phyloP scores from a whole-genome alignment of 2,113 vertebrate genomes.

The Alligator mississippiensis region DNA sequence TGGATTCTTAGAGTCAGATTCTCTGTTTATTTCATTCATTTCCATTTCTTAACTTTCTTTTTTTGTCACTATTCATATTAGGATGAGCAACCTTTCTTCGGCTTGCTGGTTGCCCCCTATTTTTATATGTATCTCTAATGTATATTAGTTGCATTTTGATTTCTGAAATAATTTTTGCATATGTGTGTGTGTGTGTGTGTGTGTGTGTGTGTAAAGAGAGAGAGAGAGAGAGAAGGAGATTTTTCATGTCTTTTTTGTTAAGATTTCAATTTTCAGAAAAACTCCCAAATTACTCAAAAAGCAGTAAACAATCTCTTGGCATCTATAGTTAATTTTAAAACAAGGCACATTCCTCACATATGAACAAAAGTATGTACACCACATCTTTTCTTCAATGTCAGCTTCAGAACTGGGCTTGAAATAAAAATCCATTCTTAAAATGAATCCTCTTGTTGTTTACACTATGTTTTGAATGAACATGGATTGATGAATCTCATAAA shows the following conservation, averaged over 20 bases:
- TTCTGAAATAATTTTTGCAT: neutral
- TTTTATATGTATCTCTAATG: neutral
- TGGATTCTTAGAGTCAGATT: neutral
- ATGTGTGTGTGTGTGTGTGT: too few species aligned
- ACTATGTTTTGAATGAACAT: neutral
- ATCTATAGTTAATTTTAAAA: neutral
- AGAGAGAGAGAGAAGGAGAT: neutral
- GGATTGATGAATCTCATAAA: neutral
- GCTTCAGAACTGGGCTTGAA: neutral
- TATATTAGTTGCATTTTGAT: neutral
- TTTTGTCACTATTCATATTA: neutral
- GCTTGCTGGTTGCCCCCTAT: neutral
- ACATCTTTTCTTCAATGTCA: neutral
- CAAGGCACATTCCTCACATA: neutral
- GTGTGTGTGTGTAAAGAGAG: too few species aligned
- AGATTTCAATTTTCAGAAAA: neutral
- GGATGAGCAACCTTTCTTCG: neutral
- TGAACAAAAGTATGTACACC: neutral
- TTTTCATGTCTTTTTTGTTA: neutral
- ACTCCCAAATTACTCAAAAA: neutral
- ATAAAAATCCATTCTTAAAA: neutral
- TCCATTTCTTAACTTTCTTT: neutral
- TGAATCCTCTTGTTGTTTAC: neutral
- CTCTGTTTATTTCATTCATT: neutral
- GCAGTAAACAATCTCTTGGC: neutral